These are phyloP conservation scores for Neosilurus hyrtlii DNA, from an alignment of 2,797 vertebrate species.

Conservation along the genomic window DNA sequence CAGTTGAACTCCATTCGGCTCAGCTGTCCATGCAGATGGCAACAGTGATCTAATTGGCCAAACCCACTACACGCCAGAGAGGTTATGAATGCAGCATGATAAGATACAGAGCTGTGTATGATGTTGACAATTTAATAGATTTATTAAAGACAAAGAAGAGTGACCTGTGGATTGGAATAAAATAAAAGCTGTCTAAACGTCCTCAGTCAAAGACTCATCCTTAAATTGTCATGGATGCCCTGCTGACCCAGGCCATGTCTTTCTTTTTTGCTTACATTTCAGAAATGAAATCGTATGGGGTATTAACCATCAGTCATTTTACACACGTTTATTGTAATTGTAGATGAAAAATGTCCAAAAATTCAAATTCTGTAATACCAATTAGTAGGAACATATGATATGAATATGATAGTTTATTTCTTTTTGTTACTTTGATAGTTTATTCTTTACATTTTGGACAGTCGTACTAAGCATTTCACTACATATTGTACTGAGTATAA, in stretches of 20 bases:
- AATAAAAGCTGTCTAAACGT: neutral
- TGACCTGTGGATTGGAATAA: neutral
- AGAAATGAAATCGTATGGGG: neutral
- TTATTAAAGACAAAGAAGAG: neutral
- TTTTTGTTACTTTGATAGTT: neutral
- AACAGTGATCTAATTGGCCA: conserved; percentile 47
- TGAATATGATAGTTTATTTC: neutral
- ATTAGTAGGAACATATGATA: neutral
- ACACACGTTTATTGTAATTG: neutral
- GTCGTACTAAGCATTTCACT: no score
- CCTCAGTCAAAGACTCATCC: neutral
- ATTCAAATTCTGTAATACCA: neutral
- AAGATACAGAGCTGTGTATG: neutral
- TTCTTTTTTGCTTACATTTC: neutral
- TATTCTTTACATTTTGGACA: neutral
- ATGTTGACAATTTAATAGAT: neutral
- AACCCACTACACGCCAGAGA: conserved; percentile 30
- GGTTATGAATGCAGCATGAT: conserved; percentile 22
- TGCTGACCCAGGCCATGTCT: neutral
- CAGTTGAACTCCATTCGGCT: conserved; percentile 44
- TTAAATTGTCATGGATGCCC: neutral
- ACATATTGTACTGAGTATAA: no score
- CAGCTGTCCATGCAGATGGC: conserved; percentile 56
- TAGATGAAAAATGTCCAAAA: neutral
- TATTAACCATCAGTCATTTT: neutral